Evolutionary conservation across 92 coral and sea anemone species (phyloP), one percentile per base, ranked within the genome.

Genomic region (Phymanthus crucifer): DNA sequence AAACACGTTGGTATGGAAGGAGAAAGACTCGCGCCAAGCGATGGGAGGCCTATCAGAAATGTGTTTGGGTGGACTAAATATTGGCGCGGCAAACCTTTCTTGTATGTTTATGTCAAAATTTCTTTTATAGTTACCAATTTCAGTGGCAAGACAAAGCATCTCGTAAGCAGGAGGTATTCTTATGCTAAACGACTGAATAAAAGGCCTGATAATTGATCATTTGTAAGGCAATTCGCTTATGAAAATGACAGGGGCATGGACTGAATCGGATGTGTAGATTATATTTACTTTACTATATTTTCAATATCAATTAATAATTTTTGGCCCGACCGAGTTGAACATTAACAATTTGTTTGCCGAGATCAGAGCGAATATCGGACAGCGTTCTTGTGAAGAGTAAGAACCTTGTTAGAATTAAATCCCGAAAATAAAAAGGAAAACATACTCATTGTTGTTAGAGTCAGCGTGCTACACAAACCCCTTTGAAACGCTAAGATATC

Each of bases 181-280:
- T 83, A 93, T 93, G 99, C 92, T 89, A 96, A 96, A 86, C 91
- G 85, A 85, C 78, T 80, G 86, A 84, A 93, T 91, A 88, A 91
- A 93, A 81, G 97, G 85, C 83, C 76, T 73, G 88, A 82, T 96
- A 96, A 96, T 96, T 96, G 99, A 93, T 96, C 98, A 93, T 93
- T 91, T 95, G 92, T 93, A 86, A 88, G 98, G 97, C 97, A 93
- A 93, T 93, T 93, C 97, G 87, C 85, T 89, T 40, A 87, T 71
- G 85, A 90, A 79, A 90, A 83, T 90, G 97, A 85, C 94, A 85
- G 91, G 88, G 85, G 79, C 87, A 85, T 83, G 74, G 84, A 84
- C 72, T 81, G 89, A 84, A 90, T 92, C 93, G 97, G 97, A 92
- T 92, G 88, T 87, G 86, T 57, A 52, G 40, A 43, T 18, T 23